Conservation (phyloP, 2,797 vertebrate genomes). For the Manis pentadactyla region DNA sequence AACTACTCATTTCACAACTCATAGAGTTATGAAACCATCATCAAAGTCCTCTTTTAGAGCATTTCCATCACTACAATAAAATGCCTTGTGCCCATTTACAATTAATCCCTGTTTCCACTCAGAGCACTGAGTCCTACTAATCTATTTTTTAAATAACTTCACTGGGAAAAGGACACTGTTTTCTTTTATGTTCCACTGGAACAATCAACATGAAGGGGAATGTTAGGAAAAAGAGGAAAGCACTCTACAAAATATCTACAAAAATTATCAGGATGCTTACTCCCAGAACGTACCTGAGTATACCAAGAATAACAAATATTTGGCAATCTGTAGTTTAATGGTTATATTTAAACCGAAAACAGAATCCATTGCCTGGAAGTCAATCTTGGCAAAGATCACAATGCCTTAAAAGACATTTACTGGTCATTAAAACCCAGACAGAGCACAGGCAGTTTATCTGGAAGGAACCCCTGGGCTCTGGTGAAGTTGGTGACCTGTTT, state of each 20-base stretch:
- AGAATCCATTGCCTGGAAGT: background rate
- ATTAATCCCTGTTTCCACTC: background rate
- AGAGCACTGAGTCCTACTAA: background rate
- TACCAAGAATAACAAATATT: background rate
- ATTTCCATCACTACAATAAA: background rate
- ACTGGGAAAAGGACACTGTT: background rate
- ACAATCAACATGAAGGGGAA: background rate
- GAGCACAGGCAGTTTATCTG: background rate
- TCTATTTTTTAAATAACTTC: background rate
- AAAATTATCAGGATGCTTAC: background rate
- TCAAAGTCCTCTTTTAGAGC: background rate
- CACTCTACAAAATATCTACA: background rate
- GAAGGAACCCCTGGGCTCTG: background rate
- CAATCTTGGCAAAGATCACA: background rate
- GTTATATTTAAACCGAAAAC: conserved; percentile 31
- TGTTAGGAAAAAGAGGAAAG: background rate
- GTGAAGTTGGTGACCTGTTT: background rate
- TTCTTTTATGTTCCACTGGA: background rate
- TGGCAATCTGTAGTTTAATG: background rate
- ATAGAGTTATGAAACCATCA: background rate
- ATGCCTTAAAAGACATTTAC: background rate
- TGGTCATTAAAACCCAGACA: conserved; percentile 34
- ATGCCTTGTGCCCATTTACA: background rate
- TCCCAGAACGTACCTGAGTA: background rate
- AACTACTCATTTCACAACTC: background rate